Evolutionary conservation across 2,888 invertebrate species (phyloP), one percentile per base, ranked within the genome.

Genomic region (Orchesellides sinensis): DNA sequence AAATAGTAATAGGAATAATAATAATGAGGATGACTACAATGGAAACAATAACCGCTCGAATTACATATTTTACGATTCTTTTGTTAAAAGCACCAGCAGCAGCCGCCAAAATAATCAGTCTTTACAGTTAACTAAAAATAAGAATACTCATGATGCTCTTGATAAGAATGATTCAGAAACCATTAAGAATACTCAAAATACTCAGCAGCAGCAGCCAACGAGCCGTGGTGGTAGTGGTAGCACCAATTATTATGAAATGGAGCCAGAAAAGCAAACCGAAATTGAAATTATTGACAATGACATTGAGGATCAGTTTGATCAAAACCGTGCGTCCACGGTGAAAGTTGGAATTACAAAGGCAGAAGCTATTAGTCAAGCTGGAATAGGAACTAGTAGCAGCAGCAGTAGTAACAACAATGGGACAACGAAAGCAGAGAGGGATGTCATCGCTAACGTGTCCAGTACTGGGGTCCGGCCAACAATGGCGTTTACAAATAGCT

Each of bases 381-480:
- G 59, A 32, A 8, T 12, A 35, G 45, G 1, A 54, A 8, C 74
- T 0, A 47, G 47, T n/a, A n/a, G n/a, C n/a, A n/a, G n/a, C n/a
- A n/a, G 32, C 5, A 10, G 32, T 6, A 32, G 32, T 10, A 74
- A 17, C 27, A 54, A 66, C 72, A 81, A 81, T 68, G 81, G 81
- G 27, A 81, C 81, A 5, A 81, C 81, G 14, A 81, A 56, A 40
- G 81, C 81, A 32, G 81, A 81, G 32, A 29, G 73, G 40, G 81
- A 81, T 17, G 59, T 6, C 66, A 35, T 73, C 40, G 47, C 35
- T 0, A 81, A 81, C 45, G 81, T 73, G 0, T 73, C 81, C 47
- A 81, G 81, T 23, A 81, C 81, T 2, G 81, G 81, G 5, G 81
- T 81, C 0, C 21, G 81, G 61, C 81, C 81, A 6, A 81, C 81